phyloP scores from a whole-genome alignment of 2,888 invertebrate species.

The Lasioglossum figueresi region DNA sequence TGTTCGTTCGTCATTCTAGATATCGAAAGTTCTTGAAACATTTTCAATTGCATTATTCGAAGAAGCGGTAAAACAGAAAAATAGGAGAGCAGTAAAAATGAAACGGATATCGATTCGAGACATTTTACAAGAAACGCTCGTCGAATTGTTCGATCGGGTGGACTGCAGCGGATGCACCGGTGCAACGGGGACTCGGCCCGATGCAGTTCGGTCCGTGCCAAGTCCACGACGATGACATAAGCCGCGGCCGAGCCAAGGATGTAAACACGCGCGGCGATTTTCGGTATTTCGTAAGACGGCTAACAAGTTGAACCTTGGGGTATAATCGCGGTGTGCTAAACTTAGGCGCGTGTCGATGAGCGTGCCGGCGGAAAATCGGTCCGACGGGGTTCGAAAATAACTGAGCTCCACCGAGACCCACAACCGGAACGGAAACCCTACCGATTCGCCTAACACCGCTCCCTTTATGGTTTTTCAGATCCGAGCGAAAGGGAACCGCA shows the following conservation, averaged over 20 bases:
- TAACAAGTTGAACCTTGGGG: conserved; percentile 74
- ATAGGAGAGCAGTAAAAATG: background rate
- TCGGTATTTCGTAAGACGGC: conserved; percentile 73
- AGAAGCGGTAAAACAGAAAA: background rate
- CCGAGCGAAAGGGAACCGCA: conserved; percentile 70
- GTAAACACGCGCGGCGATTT: conserved; percentile 69
- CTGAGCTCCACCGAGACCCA: conserved; percentile 21
- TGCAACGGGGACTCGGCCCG: background rate
- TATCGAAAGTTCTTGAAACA: background rate
- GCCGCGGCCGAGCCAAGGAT: conserved; percentile 66
- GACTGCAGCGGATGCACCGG: background rate
- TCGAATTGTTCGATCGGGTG: background rate
- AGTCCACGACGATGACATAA: conserved; percentile 66
- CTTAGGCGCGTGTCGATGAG: conserved; percentile 66
- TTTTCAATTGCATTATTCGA: background rate
- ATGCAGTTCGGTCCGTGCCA: conserved; percentile 41
- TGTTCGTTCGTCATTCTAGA: background rate
- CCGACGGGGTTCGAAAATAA: conserved; percentile 52
- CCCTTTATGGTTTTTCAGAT: conserved; percentile 68
- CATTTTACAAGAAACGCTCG: background rate
- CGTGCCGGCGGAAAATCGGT: conserved; percentile 47
- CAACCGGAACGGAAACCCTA: conserved; percentile 27
- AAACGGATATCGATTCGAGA: background rate
- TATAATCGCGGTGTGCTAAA: conserved; percentile 75
- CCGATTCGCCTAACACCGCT: conserved; percentile 7